These are phyloP conservation scores for Maconellicoccus hirsutus DNA, from an alignment of 1,140 invertebrate genomes.

Conservation along the genomic window DNA sequence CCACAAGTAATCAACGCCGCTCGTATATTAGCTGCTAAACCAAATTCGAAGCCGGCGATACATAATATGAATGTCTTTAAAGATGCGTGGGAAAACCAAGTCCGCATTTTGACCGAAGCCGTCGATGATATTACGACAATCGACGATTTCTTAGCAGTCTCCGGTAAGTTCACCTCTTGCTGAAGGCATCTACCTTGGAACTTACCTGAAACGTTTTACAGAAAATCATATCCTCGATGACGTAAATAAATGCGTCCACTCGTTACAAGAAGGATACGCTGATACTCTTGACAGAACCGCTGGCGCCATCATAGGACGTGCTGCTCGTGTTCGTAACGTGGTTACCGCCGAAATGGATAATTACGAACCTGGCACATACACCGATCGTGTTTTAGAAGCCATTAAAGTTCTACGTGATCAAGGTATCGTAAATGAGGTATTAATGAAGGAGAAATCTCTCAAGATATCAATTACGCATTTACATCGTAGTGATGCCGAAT, in stretches of 20 bases:
- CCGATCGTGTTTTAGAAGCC: slow-evolving; percentile 85
- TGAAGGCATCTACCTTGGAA: no score
- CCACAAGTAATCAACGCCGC: slow-evolving; percentile 98
- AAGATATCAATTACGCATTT: slow-evolving; percentile 25
- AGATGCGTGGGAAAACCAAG: slow-evolving; percentile 88
- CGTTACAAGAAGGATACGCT: slow-evolving; percentile 82
- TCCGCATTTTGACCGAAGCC: slow-evolving; percentile 87
- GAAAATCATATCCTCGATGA: slow-evolving; percentile 98
- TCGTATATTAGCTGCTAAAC: slow-evolving; percentile 75
- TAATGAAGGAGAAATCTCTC: neutral
- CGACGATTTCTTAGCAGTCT: slow-evolving; percentile 96
- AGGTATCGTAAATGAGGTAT: slow-evolving; percentile 42
- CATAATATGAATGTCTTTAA: slow-evolving; percentile 96
- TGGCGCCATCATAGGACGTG: slow-evolving; percentile 86
- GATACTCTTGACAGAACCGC: slow-evolving; percentile 86
- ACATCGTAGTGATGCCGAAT: slow-evolving; percentile 76
- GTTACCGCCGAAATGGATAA: slow-evolving; percentile 98
- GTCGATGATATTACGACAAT: slow-evolving; percentile 98
- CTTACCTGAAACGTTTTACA: no score
- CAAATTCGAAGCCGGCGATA: slow-evolving; percentile 78
- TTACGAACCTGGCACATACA: slow-evolving; percentile 89
- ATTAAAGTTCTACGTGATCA: slow-evolving; percentile 85
- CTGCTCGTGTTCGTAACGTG: slow-evolving; percentile 86
- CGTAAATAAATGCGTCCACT: slow-evolving; percentile 96
- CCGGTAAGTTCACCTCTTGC: no score